phyloP scores from a whole-genome alignment of 2,888 invertebrate genomes.

The Monochamus alternatus region DNA sequence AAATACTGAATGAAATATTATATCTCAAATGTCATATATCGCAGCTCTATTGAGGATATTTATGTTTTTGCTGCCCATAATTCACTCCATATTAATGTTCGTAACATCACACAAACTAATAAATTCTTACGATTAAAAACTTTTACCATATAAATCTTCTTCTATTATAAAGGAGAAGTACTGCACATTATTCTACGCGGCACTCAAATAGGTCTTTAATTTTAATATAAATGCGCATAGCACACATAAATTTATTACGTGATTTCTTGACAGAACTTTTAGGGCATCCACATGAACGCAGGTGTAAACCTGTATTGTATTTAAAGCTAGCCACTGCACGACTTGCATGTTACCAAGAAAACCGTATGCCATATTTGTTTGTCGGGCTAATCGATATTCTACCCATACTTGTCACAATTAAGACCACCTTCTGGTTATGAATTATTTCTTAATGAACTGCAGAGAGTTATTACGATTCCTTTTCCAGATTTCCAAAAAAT shows the following conservation, averaged over 20 bases:
- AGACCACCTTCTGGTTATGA: neutral
- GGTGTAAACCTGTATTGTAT: constrained; percentile 33
- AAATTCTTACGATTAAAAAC: no score
- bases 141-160: no score
- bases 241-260: constrained; percentile 44
- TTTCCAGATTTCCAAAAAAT: no score
- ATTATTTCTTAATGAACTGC: no score
- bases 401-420: constrained; percentile 33
- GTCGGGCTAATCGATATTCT: constrained; percentile 41
- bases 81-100: no score
- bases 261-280: constrained; percentile 38
- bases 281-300: constrained; percentile 37
- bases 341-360: constrained; percentile 37
- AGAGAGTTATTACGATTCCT: no score
- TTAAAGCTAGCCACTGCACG: constrained; percentile 12
- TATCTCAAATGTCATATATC: no score
- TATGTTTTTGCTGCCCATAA: no score
- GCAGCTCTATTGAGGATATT: no score
- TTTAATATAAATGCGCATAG: constrained; percentile 39
- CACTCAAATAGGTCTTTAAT: constrained; percentile 31
- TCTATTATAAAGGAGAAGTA: neutral
- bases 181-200: neutral
- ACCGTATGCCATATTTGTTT: constrained; percentile 40
- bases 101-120: no score
- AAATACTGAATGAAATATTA: no score